Percentiles rank a stretch among this genome's conserved stretches.
Evolutionary conservation across 2,797 vertebrate genomes (phyloP).

Genomic region (Podarcis lilfordi): DNA sequence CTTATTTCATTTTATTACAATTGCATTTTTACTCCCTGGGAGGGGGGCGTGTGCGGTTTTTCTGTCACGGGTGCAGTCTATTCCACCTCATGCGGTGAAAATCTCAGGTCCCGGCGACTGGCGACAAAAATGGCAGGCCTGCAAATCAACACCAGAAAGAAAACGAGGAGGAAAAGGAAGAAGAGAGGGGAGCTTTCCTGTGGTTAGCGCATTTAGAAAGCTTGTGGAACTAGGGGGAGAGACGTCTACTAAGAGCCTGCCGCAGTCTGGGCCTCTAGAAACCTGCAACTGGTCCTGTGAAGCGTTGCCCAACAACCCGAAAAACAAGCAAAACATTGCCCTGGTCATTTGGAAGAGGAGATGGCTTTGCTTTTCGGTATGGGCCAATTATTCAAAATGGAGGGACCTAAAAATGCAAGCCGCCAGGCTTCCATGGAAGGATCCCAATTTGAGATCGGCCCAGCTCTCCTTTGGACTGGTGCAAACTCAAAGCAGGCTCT

Average conservation of each 20-base stretch:
- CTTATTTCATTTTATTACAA: no score
- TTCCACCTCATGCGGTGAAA: no score
- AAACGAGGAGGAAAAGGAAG: neutral
- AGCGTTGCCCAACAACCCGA: neutral
- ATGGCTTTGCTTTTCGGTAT: neutral
- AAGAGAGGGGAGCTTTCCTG: neutral
- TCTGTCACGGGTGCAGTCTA: no score
- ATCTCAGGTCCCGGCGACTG: no score
- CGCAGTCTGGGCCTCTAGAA: neutral
- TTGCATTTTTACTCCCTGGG: no score
- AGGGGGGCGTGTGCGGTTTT: no score
- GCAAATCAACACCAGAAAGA: neutral
- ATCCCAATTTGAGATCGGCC: neutral
- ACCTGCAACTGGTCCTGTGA: neutral
- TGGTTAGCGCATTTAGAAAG: neutral
- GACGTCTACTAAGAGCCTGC: neutral
- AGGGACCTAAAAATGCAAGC: neutral
- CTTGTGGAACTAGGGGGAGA: neutral
- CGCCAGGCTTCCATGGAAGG: neutral
- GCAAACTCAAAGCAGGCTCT: neutral
- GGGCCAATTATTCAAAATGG: neutral
- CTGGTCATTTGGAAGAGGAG: neutral
- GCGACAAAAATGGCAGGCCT: neutral
- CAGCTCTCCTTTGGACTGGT: neutral
- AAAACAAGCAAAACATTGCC: neutral